Evolutionary conservation across 2,113 vertebrate species (phyloP), one percentile per base, ranked within the genome.

Genomic region (Cyprinus carpio): DNA sequence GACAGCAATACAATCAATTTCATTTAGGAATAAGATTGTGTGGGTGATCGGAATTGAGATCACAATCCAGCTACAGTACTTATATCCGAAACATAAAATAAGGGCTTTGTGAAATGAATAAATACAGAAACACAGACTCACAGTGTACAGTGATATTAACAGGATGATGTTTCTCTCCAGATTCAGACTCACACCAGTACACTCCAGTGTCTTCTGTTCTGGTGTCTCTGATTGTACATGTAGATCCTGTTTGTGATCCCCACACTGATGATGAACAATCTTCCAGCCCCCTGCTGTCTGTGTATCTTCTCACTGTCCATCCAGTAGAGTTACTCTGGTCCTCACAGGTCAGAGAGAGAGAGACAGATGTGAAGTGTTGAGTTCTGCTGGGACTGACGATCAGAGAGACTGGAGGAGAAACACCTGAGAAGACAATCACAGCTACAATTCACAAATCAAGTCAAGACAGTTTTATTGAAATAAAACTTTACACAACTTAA

Each of bases 121-220:
- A 46, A 75, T 9, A 31, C 27, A 87, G 3, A 40, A 13, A 4
- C 10, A 37, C 15, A 83, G 69, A 86, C 85, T 83, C 13, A 82
- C 75, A 0, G 67, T 75, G 31, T 51, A 87, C 71, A 56, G 84
- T 58, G 76, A 87, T 82, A 62, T 81, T 87, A 56, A 87, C 79
- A 64, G 78, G 71, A 82, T 71, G 25, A 82, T 4, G 11, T 25
- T 51, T 75, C 20, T 69, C 60, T 80, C 86, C 80, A 27, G 78
- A 81, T 60, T 37, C 51, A 83, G 84, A 88, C 79, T 79, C 18
- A 84, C 84, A 88, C 84, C 87, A 86, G 84, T 86, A 85, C 54
- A 88, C 84, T 27, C 64, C 87, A 75, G 60, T 82, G 37, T 85
- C 15, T 1, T 1, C 2, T 31, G 1, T 4, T 1, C 0, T 0